These are phyloP conservation scores for Dendrocincla tyrannina DNA, from an alignment of 2,797 vertebrate species.

Conservation along the genomic window DNA sequence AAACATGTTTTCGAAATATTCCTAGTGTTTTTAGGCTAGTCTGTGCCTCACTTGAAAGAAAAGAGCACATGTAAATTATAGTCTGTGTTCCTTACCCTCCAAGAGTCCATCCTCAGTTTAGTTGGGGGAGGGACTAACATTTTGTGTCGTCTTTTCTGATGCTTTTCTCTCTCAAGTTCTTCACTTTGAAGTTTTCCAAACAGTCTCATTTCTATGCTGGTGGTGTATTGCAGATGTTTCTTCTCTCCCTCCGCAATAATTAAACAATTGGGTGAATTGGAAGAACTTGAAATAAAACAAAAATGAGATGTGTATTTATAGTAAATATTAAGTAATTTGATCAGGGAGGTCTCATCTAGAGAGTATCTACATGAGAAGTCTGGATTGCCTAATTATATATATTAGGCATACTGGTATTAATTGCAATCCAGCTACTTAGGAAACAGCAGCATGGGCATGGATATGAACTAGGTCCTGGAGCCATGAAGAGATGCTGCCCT, in stretches of 20 bases:
- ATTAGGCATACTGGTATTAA: neutral
- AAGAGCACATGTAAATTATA: neutral
- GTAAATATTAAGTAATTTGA: neutral
- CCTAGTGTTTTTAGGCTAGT: neutral
- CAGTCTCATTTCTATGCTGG: neutral
- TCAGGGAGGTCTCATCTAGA: neutral
- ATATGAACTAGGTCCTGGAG: neutral
- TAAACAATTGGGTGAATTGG: neutral
- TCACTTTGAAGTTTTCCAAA: neutral
- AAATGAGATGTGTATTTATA: neutral
- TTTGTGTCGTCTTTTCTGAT: neutral
- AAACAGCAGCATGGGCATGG: neutral
- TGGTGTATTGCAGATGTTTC: neutral
- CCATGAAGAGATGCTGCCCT: neutral
- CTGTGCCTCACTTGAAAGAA: neutral
- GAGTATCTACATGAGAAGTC: neutral
- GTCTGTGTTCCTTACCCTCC: neutral
- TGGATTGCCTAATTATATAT: neutral
- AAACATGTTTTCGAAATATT: neutral
- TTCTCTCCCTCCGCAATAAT: neutral
- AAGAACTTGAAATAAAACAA: neutral
- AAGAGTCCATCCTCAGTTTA: neutral
- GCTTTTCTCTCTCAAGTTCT: neutral
- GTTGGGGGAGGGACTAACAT: neutral
- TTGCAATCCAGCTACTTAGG: neutral